These are phyloP conservation scores for Drosophila nigromelanica DNA, from an alignment of 1,140 invertebrate genomes.

Conservation along the genomic window DNA sequence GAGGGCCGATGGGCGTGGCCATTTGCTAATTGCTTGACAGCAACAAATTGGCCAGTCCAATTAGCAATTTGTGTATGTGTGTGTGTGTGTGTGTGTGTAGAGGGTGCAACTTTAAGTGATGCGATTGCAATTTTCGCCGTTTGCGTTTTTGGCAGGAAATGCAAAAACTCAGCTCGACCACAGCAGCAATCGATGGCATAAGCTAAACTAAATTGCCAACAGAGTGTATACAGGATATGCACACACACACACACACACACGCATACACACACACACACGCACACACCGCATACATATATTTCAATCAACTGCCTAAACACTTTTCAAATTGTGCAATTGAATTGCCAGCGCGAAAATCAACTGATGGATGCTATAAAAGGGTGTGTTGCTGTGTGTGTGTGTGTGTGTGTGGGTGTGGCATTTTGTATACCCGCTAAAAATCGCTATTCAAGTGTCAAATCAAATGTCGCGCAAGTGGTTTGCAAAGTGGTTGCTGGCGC, in stretches of 20 bases:
- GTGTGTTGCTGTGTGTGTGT: neutral
- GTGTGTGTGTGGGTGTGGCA: neutral
- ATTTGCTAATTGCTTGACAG: slow-evolving; percentile 52
- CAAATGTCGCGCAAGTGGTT: slow-evolving; percentile 56
- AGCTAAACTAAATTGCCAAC: slow-evolving; percentile 13
- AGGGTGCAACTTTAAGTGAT: slow-evolving; percentile 23
- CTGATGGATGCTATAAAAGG: slow-evolving; percentile 17
- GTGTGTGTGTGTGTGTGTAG: neutral
- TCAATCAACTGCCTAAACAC: slow-evolving; percentile 73
- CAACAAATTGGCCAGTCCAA: slow-evolving; percentile 38
- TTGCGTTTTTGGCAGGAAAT: slow-evolving; percentile 11
- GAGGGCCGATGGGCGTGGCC: slow-evolving; percentile 2
- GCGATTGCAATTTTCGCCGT: slow-evolving; percentile 18
- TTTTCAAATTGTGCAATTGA: slow-evolving; percentile 60
- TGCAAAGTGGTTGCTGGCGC: slow-evolving; percentile 5
- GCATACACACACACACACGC: neutral
- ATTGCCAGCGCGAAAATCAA: slow-evolving; percentile 67
- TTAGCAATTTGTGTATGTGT: slow-evolving; percentile 12
- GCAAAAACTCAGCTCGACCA: slow-evolving; percentile 4
- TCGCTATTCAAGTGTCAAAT: slow-evolving; percentile 77
- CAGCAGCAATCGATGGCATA: slow-evolving; percentile 12
- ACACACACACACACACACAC: slow-evolving; percentile 14
- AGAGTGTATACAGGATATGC: slow-evolving; percentile 6
- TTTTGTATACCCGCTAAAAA: slow-evolving; percentile 47
- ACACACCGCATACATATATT: slow-evolving; percentile 44